Evolutionary conservation across 2,797 vertebrate genomes (phyloP), one percentile per base, ranked within the genome.

Genomic region (Takifugu ocellatus): DNA sequence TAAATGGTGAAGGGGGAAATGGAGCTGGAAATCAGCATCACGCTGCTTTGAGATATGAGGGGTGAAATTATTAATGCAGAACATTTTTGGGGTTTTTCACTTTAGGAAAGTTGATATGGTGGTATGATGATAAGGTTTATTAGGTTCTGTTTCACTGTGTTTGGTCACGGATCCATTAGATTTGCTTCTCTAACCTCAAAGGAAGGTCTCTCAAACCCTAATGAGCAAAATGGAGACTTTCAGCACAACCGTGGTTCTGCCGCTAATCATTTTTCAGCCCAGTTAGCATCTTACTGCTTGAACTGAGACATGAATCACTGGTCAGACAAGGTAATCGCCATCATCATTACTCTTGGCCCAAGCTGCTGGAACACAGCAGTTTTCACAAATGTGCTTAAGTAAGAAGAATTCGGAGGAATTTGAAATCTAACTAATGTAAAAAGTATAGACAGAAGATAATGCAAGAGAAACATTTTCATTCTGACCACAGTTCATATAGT

Each of bases 201-300:
- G 21, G 21, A 14, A 25, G 5, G 1, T 51, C 21, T 61, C 59
- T 47, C 63, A 77, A 10, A 51, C 49, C 61, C 64, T 56, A 49
- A 59, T 47, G 54, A 67, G 59, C 49, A 52, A 75, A 56, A 33
- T 56, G 77, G 66, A 75, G 63, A 12, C 53, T 65, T 71, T 72
- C 56, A 72, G 50, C 72, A 64, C 33, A 62, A 36, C 51, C 66
- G 81, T 82, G 77, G 61, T 83, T 78, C 68, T 54, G 46, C 62
- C 56, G 52, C 61, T 82, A 81, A 87, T 84, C 76, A 86, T 75
- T 67, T 64, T 66, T 47, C 58, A 49, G 62, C 54, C 12, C 69
- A 61, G 70, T 56, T 11, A 58, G 55, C 63, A 63, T 54, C 56
- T 70, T 78, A 70, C 76, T 7, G 7, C 14, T 39, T 39, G 7